phyloP scores from a whole-genome alignment of 1,140 invertebrate species.

The Hypothenemus hampei region DNA sequence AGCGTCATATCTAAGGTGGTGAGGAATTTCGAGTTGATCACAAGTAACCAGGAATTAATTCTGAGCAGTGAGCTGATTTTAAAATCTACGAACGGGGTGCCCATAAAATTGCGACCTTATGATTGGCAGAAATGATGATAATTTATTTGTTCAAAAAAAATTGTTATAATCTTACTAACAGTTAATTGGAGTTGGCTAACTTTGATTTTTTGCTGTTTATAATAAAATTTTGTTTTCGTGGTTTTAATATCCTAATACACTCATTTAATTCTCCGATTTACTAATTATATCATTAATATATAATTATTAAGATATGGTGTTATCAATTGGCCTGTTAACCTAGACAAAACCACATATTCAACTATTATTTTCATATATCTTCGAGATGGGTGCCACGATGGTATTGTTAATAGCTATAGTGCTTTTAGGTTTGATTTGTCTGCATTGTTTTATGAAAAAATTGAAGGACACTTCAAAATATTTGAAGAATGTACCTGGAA shows the following conservation, averaged over 20 bases:
- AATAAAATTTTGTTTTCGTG: too few species aligned
- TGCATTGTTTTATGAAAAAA: background rate
- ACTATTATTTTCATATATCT: background rate
- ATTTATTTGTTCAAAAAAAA: background rate
- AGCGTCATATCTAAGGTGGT: conserved; percentile 61
- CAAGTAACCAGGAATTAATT: conserved; percentile 1
- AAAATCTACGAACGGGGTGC: conserved; percentile 45
- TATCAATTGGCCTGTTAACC: background rate
- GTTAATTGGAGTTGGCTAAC: background rate
- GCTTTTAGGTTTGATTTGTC: background rate
- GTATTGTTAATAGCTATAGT: background rate
- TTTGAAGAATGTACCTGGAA: conserved; percentile 34
- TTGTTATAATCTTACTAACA: background rate
- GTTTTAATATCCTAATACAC: too few species aligned
- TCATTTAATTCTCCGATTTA: too few species aligned
- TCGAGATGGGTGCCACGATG: background rate
- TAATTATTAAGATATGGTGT: background rate
- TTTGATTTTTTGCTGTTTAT: background rate
- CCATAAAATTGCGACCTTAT: conserved; percentile 35
- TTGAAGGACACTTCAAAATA: conserved; percentile 9
- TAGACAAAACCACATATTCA: too few species aligned
- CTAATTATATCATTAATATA: too few species aligned
- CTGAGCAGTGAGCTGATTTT: conserved; percentile 37
- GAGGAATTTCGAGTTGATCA: conserved; percentile 51
- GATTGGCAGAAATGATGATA: background rate